Evolutionary conservation across 2,797 vertebrate genomes (phyloP).

Genomic region (Taenioides sp.): DNA sequence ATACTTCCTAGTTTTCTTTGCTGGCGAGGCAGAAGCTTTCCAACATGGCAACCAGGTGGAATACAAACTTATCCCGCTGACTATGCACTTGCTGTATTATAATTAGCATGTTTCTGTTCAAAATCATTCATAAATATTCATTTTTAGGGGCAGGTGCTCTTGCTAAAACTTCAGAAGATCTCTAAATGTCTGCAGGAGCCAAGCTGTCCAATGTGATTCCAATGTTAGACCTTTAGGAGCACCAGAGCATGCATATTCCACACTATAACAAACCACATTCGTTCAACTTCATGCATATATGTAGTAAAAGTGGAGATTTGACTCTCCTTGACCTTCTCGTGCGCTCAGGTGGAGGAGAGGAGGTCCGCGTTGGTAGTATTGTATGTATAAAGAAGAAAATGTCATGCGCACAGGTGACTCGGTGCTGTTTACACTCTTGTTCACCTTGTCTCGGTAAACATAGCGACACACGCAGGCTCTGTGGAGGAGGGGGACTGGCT

Average conservation of each 20-base stretch:
- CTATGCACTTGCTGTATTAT: constrained; percentile 44
- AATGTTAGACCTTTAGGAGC: constrained; percentile 26
- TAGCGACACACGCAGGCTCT: neutral
- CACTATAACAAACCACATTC: neutral
- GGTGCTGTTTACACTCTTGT: constrained; percentile 14
- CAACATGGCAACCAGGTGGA: constrained; percentile 48
- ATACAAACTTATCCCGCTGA: constrained; percentile 55
- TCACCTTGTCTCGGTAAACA: constrained; percentile 19
- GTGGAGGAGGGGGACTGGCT: neutral
- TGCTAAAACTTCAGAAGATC: constrained; percentile 44
- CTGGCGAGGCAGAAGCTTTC: constrained; percentile 36
- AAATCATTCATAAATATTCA: constrained; percentile 65
- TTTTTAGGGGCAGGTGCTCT: constrained; percentile 42
- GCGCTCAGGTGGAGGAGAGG: neutral
- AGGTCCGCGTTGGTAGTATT: neutral
- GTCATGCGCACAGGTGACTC: constrained; percentile 35
- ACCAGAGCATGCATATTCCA: constrained; percentile 12
- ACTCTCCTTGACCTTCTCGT: constrained; percentile 25
- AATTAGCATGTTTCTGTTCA: constrained; percentile 58
- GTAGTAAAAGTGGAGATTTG: neutral
- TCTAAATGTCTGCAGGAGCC: constrained; percentile 32
- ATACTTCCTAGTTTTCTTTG: constrained; percentile 36
- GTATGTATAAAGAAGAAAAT: constrained; percentile 27
- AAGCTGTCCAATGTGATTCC: constrained; percentile 35
- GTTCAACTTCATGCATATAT: constrained; percentile 11